Evolutionary conservation across 2,888 invertebrate species (phyloP), one percentile per base, ranked within the genome.

Genomic region (Epinotia nisella): DNA sequence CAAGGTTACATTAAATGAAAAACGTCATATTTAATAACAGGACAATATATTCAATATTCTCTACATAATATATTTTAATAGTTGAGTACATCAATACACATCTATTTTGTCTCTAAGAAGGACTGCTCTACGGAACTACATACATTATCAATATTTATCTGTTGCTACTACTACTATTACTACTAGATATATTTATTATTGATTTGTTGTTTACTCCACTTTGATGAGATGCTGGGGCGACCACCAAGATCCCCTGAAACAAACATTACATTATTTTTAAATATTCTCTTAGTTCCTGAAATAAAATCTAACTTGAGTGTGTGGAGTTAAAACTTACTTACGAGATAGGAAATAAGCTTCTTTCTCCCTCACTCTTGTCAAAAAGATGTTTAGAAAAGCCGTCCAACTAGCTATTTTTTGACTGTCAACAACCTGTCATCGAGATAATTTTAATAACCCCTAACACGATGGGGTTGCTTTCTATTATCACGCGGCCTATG

Each of bases 171-270:
- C 35, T 35, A 35, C 56, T 62, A 68, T 69, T 58, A 74, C 19
- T 76, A 72, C 61, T 74, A 75, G 56, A 35, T 70, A 56, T 10
- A 51, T 58, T 21, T 41, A 35, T 29, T 76, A 67, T 60, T 55
- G 21, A 24, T 70, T 70, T 76, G 66, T 65, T 58, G 61, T 79
- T 85, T 85, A 91, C 73, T 90, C 87, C 78, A 86, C 81, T 79
- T 90, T 90, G 72, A 90, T 79, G 17, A 82, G 81, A 74, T 80
- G 79, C 71, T 81, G 81, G 53, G 80, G 49, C 19, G 79, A 65
- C 76, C 85, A 83, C 85, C 87, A 88, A 17, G 73, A 75, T 13
- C 78, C 77, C 76, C 90, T 91, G 87, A 41, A 85, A 87, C 67
- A 74, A 70, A 73, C 7, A 21, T 35, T 19, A 19, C 15, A n/a